Conservation (phyloP, 2,113 vertebrate species). For the sheep (Ovis aries) region ARS-UI_Ramb_v3.0 NC_056064.1:58301001-58301500, state of each 20-base stretch:
- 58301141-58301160: neutral
- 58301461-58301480: neutral
- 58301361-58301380: neutral
- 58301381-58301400: no score
- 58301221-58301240: neutral
- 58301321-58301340: neutral
- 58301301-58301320: neutral
- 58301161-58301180: neutral
- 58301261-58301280: neutral
- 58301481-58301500: neutral
- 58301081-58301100: neutral
- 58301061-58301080: neutral
- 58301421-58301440: neutral
- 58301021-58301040: neutral
- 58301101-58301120: neutral
- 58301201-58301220: neutral
- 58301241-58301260: neutral
- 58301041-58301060: neutral
- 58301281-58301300: neutral
- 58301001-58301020: neutral
- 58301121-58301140: neutral
- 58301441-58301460: neutral
- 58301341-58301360: neutral
- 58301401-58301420: neutral
- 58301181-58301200: neutral